Evolutionary conservation across 2,797 vertebrate genomes (phyloP), one percentile per base, ranked within the genome.

Genomic region (Hapalemur alaotrensis): DNA sequence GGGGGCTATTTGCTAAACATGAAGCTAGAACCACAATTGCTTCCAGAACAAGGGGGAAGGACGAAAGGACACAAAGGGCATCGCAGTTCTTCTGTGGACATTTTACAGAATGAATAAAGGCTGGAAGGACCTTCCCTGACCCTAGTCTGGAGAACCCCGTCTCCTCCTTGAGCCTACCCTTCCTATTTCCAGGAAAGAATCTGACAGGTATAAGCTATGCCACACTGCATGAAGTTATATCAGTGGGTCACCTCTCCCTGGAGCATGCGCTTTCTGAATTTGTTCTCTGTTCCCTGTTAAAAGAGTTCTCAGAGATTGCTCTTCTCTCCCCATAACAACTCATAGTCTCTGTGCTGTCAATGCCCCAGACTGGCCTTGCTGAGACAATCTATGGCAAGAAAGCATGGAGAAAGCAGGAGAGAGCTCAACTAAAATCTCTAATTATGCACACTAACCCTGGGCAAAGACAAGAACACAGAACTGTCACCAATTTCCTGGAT

Each of bases 31-130:
- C 4, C 46, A 35, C 38, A 25, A 70, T 35, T 38, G 46, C 70
- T 81, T 72, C 22, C 28, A n/a, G 43, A 72, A 46, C 79, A 84
- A 70, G 50, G 0, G 4, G 57, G 14, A 17, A 63, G 59, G 78
- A 38, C 92, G 54, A 43, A 91, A 82, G 46, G 38, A 75, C 50
- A 63, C 69, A 70, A 23, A 78, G 52, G 84, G 25, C 61, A 52
- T 13, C 18, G 23, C 32, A 15, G 11, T n/a, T 73, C 38, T 63
- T 87, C 78, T 52, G 84, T 14, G 41, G 78, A n/a, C 48, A 75
- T 17, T n/a, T 83, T 69, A 52, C 10, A 65, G 91, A 41, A 69
- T 18, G 8, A 15, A 30, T 4, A 25, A 38, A n/a, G 89, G 50
- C 50, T 8, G 10, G 75, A 73, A 80, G 32, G 35, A 72, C 57